Base-by-base conservation (phyloP, 2,113 vertebrate genomes). In the Haemorhous mexicanus region DNA sequence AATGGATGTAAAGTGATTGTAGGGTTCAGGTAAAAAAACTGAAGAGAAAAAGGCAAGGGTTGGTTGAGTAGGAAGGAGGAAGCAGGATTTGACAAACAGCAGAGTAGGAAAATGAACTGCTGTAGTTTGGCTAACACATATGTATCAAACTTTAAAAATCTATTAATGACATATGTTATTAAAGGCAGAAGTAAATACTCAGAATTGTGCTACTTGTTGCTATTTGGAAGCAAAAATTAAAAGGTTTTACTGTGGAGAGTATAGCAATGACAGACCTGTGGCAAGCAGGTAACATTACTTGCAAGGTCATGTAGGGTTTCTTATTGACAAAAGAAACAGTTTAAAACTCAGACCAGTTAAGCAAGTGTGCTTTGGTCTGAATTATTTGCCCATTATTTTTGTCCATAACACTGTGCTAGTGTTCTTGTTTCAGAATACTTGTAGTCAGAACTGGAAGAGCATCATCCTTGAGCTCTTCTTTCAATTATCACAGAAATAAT, bases 341-440 rank as follows among this genome's bases (percentile, higher is more conserved):
- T 87, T 83, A 39, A 95, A 80, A 56, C 7, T 7, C 41, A 52
- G 53, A 33, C 7, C 43, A 41, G 11, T 62, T 81, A 53, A 80
- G 10, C n/a, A 58, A 72, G 11, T 21, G 18, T 64, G 23, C 52
- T 82, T 95, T 86, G 41, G 7, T 77, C n/a, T 49, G 46, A 89
- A 47, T 64, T 86, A 55, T 28, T 83, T 86, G 49, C 12, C n/a
- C 15, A 9, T 43, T 66, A 6, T 58, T 90, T 73, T 75, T 85
- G 47, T 67, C n/a, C 2, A 0, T 67, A 68, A 27, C 9, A 11
- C 41, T 2, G 0, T 39, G 24, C 46, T 69, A 61, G 49, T 50
- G 13, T 91, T 83, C 68, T 77, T 76, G 10, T 77, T 81, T 77
- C n/a, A 44, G 5, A 89, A 13, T 66, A 8, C 13, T 55, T 19